Base-by-base conservation (phyloP, 2,888 invertebrate genomes). In the Cepaea hortensis region DNA sequence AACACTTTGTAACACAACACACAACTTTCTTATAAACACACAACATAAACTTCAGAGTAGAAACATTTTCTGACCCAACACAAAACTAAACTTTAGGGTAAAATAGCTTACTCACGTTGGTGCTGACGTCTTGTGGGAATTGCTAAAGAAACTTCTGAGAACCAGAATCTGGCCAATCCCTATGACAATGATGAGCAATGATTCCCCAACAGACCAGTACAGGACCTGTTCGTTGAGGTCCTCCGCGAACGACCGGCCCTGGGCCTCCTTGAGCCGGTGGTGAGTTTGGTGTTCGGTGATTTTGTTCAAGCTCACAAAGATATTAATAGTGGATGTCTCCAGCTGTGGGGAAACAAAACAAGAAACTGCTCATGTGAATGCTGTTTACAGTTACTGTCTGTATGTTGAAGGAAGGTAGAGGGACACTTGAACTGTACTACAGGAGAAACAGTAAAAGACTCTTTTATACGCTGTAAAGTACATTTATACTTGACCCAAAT, bases 231-330 rank as follows among this genome's bases (percentile, higher is more conserved):
- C 98, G 92, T 99, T 99, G 85, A 99, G 95, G 94, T 99, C 98
- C 95, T 99, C 99, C 0, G 99, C 99, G 87, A 98, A 96, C 93
- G 98, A 98, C 84, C 99, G 96, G 82, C 98, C 97, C 94, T 98
- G 98, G 3, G 99, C 97, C 95, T 99, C 99, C 84, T 98, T 96
- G 88, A 99, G 95, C 87, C 98, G 96, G 95, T 99, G 98, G 95
- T 99, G 99, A 6, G 99, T 99, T 95, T 99, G 99, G 93, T 97
- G 97, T 94, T 99, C 99, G 89, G 98, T 96, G 86, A 99, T 97
- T 90, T 96, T 96, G 92, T 97, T 97, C 81, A 99, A 95, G 88
- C 97, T 96, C 94, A 97, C 97, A 94, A 99, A 98, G 90, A 98
- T 97, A 94, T 97, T 97, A 93, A 97, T 97, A 6, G 98, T 96